Evolutionary conservation across 1,140 invertebrate species (phyloP).

Genomic region (Tenebrio molitor): DNA sequence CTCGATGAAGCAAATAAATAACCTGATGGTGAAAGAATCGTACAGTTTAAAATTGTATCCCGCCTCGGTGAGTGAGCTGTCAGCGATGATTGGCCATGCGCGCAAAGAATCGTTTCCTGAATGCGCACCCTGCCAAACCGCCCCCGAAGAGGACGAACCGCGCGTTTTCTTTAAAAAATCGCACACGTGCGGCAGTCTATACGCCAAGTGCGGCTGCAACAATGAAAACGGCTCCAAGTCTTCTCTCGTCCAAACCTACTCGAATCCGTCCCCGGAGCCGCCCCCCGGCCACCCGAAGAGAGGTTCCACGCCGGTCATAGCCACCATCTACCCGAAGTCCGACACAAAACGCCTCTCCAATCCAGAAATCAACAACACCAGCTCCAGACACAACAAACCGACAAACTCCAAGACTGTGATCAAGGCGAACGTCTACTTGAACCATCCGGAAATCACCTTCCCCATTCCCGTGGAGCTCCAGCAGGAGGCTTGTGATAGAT

Average conservation of each 20-base stretch:
- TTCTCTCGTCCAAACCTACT: slow-evolving; percentile 43
- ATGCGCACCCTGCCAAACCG: slow-evolving; percentile 5
- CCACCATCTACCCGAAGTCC: slow-evolving; percentile 16
- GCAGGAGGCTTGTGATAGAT: slow-evolving; percentile 48
- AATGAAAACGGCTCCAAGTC: slow-evolving; percentile 50
- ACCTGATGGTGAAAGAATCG: slow-evolving; percentile 49
- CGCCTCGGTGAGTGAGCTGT: slow-evolving; percentile 54
- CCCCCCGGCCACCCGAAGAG: slow-evolving; percentile 44
- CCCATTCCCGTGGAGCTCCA: slow-evolving; percentile 58
- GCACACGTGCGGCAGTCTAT: slow-evolving; percentile 66
- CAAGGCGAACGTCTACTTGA: slow-evolving; percentile 58
- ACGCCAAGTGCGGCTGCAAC: slow-evolving; percentile 63
- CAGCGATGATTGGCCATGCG: slow-evolving; percentile 58
- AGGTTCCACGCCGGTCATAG: slow-evolving; percentile 38
- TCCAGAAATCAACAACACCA: slow-evolving; percentile 58
- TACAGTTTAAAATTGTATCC: slow-evolving; percentile 56
- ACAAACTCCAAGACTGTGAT: slow-evolving; percentile 29
- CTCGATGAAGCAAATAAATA: slow-evolving; percentile 53
- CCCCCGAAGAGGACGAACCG: slow-evolving; percentile 37
- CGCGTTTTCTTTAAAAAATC: slow-evolving; percentile 58
- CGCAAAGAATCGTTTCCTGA: slow-evolving; percentile 49
- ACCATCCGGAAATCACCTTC: slow-evolving; percentile 62
- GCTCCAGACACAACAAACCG: background rate
- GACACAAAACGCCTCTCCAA: slow-evolving; percentile 61
- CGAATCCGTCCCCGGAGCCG: slow-evolving; percentile 36